phyloP scores from a whole-genome alignment of 2,113 vertebrate species.

The Carassius gibelio region DNA sequence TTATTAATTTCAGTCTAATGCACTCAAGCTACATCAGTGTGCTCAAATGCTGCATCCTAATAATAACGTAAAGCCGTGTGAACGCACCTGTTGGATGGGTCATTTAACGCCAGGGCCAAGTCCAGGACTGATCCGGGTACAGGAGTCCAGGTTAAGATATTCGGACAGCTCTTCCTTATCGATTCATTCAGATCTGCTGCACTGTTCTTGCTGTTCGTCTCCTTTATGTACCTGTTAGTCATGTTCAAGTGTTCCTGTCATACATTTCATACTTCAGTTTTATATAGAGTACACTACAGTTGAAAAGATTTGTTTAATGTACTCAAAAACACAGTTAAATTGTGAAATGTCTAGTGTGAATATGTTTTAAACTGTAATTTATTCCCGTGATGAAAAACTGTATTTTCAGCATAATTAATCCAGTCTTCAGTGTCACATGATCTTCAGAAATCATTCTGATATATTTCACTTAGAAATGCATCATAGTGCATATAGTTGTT shows the following conservation, averaged over 20 bases:
- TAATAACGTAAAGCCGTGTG: not conserved
- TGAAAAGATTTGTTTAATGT: too few species aligned
- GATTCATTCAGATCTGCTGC: slow-evolving; percentile 72
- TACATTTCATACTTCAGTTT: not conserved
- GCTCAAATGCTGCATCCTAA: not conserved
- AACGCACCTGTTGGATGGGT: slow-evolving; percentile 68
- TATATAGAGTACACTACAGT: not conserved
- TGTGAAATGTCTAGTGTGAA: too few species aligned
- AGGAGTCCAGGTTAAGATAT: slow-evolving; percentile 77
- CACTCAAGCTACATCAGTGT: not conserved
- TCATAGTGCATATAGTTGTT: not conserved
- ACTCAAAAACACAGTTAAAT: not conserved
- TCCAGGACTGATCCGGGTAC: slow-evolving; percentile 76
- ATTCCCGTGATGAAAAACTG: not conserved
- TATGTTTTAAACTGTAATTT: not conserved
- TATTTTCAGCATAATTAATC: too few species aligned
- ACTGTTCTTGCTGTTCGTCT: slow-evolving; percentile 79
- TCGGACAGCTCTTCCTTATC: slow-evolving; percentile 64
- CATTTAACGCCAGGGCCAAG: slow-evolving; percentile 71
- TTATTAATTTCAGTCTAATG: not conserved
- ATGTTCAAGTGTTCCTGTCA: not conserved
- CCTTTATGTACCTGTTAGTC: slow-evolving; percentile 75
- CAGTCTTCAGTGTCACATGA: too few species aligned
- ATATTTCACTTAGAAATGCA: not conserved
- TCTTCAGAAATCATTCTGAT: too few species aligned